Conservation (phyloP, 92 coral and sea anemone genomes). For the Porites evermanni region DNA sequence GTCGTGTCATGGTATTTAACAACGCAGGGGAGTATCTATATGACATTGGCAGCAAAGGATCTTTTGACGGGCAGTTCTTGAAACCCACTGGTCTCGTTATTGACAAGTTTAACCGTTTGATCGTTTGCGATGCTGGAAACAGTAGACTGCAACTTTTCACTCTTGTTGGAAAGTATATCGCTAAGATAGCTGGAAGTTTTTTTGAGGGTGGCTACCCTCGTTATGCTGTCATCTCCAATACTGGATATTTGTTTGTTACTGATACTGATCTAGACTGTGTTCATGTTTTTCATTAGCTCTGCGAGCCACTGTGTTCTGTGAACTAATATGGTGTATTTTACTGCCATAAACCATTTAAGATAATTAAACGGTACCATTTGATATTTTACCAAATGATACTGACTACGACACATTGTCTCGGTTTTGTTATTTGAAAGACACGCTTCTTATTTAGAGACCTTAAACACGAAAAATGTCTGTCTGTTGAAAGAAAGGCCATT, state of each 20-base stretch:
- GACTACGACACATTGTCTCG: too few relatives aligned
- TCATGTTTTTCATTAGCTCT: neutral
- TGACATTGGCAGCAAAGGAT: slow-evolving; percentile 33
- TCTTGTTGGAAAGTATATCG: neutral
- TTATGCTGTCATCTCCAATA: neutral
- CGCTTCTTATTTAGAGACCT: too few relatives aligned
- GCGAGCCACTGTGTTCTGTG: too few relatives aligned
- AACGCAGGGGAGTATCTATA: slow-evolving; percentile 41
- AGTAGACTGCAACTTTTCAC: slow-evolving; percentile 9
- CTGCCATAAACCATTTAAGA: neutral
- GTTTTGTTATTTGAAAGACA: too few relatives aligned
- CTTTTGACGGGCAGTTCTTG: slow-evolving; percentile 32
- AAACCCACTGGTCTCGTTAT: slow-evolving; percentile 56
- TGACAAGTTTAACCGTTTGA: slow-evolving; percentile 46
- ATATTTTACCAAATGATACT: too few relatives aligned
- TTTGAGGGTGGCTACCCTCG: neutral
- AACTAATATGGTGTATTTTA: too few relatives aligned
- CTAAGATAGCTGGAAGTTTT: neutral
- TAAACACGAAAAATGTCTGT: too few relatives aligned
- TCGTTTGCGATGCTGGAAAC: slow-evolving; percentile 41
- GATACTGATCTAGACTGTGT: neutral
- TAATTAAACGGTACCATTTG: too few relatives aligned
- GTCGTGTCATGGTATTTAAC: slow-evolving; percentile 56
- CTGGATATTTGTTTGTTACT: neutral
- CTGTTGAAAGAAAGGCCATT: too few relatives aligned